Evolutionary conservation across 1,140 invertebrate species (phyloP).

Genomic region (Pachypeltis micranthus): DNA sequence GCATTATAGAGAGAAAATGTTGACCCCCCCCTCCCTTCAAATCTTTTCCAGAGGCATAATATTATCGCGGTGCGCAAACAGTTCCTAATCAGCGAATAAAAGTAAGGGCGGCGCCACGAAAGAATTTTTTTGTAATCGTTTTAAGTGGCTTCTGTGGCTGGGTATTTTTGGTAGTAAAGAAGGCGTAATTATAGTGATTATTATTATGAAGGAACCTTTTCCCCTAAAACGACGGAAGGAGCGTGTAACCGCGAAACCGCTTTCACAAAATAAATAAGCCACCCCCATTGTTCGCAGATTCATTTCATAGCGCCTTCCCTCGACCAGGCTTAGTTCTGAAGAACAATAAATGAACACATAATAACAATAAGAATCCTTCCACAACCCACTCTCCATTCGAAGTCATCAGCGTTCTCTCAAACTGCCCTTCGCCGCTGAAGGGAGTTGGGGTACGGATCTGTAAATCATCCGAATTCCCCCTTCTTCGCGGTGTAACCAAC

Average conservation of each 20-base stretch:
- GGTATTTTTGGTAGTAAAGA: too few species aligned
- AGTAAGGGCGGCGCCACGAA: too few species aligned
- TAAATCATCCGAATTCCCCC: background rate
- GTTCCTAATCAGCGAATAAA: too few species aligned
- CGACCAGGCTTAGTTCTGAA: background rate
- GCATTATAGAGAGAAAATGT: too few species aligned
- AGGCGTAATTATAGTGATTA: too few species aligned
- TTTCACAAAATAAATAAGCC: conserved; percentile 7
- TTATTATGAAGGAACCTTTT: too few species aligned
- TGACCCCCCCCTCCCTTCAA: too few species aligned
- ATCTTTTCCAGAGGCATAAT: too few species aligned
- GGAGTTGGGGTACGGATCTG: background rate
- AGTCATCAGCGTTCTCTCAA: background rate
- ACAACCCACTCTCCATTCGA: background rate
- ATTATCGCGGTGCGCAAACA: too few species aligned
- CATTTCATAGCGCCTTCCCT: background rate
- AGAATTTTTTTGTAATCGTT: too few species aligned
- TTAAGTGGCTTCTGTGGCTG: too few species aligned
- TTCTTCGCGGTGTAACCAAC: background rate
- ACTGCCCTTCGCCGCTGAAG: background rate
- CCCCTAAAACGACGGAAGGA: too few species aligned
- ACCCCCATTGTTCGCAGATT: conserved; percentile 1
- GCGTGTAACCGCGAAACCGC: background rate
- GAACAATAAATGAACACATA: conserved; percentile 7
- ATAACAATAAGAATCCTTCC: conserved; percentile 4